phyloP scores from a whole-genome alignment of 2,113 vertebrate genomes.

The Eurypyga helias region DNA sequence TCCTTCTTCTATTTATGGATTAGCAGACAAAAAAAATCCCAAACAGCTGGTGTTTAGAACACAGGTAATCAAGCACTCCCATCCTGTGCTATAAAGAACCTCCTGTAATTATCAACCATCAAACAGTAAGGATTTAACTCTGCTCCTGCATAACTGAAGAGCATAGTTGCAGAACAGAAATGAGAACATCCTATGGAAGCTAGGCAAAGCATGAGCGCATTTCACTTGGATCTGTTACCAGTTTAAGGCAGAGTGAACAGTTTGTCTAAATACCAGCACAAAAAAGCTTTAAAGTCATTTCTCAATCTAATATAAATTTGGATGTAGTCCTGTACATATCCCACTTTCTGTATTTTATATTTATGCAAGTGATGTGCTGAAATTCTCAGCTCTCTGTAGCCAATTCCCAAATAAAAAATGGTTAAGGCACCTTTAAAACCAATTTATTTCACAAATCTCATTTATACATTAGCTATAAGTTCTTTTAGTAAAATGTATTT shows the following conservation, averaged over 20 bases:
- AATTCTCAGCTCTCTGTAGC: background rate
- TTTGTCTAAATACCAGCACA: background rate
- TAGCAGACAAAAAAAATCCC: background rate
- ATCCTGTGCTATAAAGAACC: background rate
- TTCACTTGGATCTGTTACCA: background rate
- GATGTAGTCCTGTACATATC: background rate
- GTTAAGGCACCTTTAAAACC: conserved; percentile 11
- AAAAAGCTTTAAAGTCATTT: background rate
- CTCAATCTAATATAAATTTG: background rate
- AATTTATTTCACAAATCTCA: conserved; percentile 68
- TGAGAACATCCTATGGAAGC: background rate
- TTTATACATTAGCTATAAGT: conserved; percentile 65
- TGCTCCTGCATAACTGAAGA: background rate
- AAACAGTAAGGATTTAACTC: background rate
- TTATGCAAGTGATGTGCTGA: background rate
- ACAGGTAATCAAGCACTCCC: background rate
- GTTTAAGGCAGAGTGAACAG: background rate
- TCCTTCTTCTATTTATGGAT: background rate
- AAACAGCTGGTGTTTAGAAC: background rate
- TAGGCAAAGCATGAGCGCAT: background rate
- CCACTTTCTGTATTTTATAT: background rate
- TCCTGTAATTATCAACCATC: background rate
- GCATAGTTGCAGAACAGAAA: background rate
- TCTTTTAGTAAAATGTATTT: conserved; percentile 50
- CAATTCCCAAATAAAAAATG: background rate